Percentiles rank a stretch among this genome's conserved stretches.
Conservation (phyloP, 2,888 invertebrate genomes). For the Leptinotarsa peninsularis region DNA sequence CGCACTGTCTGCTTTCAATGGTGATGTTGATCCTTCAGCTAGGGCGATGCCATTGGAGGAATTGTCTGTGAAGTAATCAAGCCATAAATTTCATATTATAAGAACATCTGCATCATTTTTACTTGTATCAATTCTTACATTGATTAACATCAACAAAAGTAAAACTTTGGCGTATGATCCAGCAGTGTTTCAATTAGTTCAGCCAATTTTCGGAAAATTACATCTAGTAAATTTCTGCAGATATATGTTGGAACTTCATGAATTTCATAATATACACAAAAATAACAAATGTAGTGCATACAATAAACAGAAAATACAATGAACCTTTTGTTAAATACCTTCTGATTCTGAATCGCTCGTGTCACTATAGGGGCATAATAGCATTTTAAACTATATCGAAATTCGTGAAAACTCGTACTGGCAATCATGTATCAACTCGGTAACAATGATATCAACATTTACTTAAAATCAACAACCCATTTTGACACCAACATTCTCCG, state of each 20-base stretch:
- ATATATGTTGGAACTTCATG: too few relatives aligned
- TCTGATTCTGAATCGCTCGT: conserved; percentile 58
- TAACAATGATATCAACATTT: background rate
- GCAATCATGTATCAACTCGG: background rate
- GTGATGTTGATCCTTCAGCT: conserved; percentile 68
- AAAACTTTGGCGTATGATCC: too few relatives aligned
- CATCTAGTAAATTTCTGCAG: too few relatives aligned
- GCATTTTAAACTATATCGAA: conserved; percentile 34
- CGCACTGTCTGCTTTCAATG: conserved; percentile 64
- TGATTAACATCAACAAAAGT: too few relatives aligned
- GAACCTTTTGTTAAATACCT: conserved; percentile 25
- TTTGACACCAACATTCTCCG: too few relatives aligned
- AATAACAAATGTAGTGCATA: too few relatives aligned
- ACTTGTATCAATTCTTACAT: too few relatives aligned
- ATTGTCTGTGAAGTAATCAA: conserved; percentile 68
- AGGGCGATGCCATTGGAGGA: conserved; percentile 73
- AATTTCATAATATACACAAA: too few relatives aligned
- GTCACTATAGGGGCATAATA: conserved; percentile 61
- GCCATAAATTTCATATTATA: too few relatives aligned
- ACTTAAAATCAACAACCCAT: background rate
- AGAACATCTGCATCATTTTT: too few relatives aligned
- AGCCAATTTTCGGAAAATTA: too few relatives aligned
- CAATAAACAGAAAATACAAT: background rate
- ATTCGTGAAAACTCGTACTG: background rate
- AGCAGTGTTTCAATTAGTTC: too few relatives aligned